Conservation (phyloP, 2,888 invertebrate genomes). For the Melieria crassipennis region DNA sequence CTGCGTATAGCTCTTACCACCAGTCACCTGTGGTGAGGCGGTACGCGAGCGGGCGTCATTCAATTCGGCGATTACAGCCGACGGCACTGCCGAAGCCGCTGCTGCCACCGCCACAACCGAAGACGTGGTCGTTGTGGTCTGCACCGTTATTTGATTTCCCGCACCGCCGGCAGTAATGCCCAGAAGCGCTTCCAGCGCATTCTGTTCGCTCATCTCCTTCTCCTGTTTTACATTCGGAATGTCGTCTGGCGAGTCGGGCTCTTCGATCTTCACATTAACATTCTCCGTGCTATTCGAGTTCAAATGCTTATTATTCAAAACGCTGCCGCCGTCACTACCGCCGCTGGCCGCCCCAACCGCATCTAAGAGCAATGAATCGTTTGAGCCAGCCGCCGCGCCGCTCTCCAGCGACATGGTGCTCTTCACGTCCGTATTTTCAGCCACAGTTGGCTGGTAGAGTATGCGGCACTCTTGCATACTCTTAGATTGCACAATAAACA, state of each 20-base stretch:
- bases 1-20: conserved; percentile 59
- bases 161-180: conserved; percentile 42
- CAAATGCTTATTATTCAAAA: conserved; percentile 12
- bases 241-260: conserved; percentile 43
- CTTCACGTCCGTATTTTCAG: conserved; percentile 54
- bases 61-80: conserved; percentile 46
- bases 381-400: conserved; percentile 24
- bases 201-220: conserved; percentile 27
- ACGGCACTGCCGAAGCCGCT: conserved; percentile 49
- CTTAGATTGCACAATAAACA: conserved; percentile 88
- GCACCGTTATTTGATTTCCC: conserved; percentile 34
- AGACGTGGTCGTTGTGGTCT: conserved; percentile 37
- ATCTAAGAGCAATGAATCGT: conserved; percentile 30
- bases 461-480: conserved; percentile 81
- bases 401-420: conserved; percentile 49
- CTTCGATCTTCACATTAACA: conserved; percentile 41
- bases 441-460: conserved; percentile 69
- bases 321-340: conserved; percentile 4
- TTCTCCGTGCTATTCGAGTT: conserved; percentile 7
- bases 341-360: neutral
- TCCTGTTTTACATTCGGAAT: conserved; percentile 33
- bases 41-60: conserved; percentile 46
- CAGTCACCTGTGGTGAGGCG: conserved; percentile 52
- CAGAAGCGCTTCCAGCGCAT: conserved; percentile 53
- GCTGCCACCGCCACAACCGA: conserved; percentile 52